Percentiles rank a stretch among this genome's conserved stretches.
Evolutionary conservation across 2,888 invertebrate genomes (phyloP).

Genomic region (Hipparchia sbordonii): DNA sequence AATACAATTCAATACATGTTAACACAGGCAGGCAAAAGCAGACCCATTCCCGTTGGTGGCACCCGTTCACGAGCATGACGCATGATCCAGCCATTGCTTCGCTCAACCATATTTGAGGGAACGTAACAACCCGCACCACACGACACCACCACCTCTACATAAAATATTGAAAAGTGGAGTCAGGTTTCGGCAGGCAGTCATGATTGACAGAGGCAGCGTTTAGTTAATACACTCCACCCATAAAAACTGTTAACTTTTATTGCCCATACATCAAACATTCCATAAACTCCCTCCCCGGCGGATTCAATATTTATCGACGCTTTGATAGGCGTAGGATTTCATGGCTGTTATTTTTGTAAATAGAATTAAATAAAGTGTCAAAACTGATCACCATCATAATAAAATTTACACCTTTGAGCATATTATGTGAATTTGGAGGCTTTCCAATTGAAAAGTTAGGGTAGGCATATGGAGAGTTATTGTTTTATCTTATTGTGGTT

Average conservation of each 20-base stretch:
- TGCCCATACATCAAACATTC: constrained; percentile 49
- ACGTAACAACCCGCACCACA: too few relatives aligned
- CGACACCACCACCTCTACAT: too few relatives aligned
- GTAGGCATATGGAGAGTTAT: not conserved
- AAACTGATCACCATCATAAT: constrained; percentile 49
- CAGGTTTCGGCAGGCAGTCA: constrained; percentile 12
- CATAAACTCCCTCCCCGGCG: constrained; percentile 51
- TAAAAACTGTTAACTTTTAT: constrained; percentile 56
- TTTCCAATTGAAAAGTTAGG: not conserved
- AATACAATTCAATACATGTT: too few relatives aligned
- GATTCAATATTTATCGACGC: constrained; percentile 62
- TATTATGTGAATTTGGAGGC: constrained; percentile 3
- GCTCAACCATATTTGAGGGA: too few relatives aligned
- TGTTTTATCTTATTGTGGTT: not conserved
- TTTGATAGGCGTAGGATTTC: constrained; percentile 54
- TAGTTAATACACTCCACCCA: constrained; percentile 38
- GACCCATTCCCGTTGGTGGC: too few relatives aligned
- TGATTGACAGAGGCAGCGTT: constrained; percentile 31
- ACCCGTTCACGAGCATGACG: too few relatives aligned
- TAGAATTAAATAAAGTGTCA: constrained; percentile 59
- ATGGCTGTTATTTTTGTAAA: constrained; percentile 73
- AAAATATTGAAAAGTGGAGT: not conserved
- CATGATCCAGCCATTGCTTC: too few relatives aligned
- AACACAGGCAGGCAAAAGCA: too few relatives aligned
- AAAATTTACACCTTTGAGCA: constrained; percentile 53